phyloP scores from a whole-genome alignment of 2,888 invertebrate species.

The Aquatica leii region DNA sequence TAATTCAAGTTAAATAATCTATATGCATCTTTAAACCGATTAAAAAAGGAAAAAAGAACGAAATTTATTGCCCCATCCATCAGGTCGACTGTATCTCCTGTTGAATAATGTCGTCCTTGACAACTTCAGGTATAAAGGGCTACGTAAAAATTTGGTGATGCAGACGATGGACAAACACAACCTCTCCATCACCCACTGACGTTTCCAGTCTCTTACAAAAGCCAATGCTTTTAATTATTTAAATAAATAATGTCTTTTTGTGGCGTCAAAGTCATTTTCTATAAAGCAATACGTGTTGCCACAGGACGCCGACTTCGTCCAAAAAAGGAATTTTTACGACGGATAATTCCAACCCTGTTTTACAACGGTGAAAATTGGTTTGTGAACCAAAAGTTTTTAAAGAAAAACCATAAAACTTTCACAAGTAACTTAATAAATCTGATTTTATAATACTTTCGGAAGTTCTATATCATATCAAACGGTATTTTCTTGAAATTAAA shows the following conservation, averaged over 20 bases:
- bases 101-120: constrained; percentile 26
- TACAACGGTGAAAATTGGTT: constrained; percentile 6
- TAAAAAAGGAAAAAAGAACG: constrained; percentile 5
- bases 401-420: constrained; percentile 12
- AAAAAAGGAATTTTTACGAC: too few relatives aligned
- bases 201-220: not conserved
- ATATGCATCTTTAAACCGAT: too few relatives aligned
- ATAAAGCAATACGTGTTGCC: too few relatives aligned
- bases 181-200: constrained; percentile 23
- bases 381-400: constrained; percentile 2
- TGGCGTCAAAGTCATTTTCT: too few relatives aligned
- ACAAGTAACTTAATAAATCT: not conserved
- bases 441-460: too few relatives aligned
- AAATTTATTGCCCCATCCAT: constrained; percentile 19
- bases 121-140: constrained; percentile 26
- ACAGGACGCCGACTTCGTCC: too few relatives aligned
- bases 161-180: constrained; percentile 11
- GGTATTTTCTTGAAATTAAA: too few relatives aligned
- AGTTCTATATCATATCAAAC: too few relatives aligned
- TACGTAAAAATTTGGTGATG: constrained; percentile 7
- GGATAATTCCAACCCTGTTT: constrained; percentile 4
- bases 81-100: constrained; percentile 6
- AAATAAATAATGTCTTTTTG: not conserved
- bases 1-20: too few relatives aligned
- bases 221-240: not conserved